phyloP scores from a whole-genome alignment of 2,113 vertebrate genomes.

The Catharus fuscescens region DNA sequence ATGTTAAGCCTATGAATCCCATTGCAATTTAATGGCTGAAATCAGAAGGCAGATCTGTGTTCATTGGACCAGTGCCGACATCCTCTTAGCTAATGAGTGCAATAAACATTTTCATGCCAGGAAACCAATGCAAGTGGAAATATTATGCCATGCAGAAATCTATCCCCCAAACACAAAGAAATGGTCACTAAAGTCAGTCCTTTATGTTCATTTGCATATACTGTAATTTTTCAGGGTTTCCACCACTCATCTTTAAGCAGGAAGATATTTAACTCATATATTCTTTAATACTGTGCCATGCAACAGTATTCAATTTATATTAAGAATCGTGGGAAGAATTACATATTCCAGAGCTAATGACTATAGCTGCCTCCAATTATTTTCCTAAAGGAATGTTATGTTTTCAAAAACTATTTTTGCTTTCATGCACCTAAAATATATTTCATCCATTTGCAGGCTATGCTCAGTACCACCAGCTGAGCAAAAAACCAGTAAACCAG shows the following conservation, averaged over 20 bases:
- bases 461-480: conserved; percentile 4
- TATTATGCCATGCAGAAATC: conserved; percentile 87
- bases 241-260: conserved; percentile 23
- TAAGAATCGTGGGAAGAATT: conserved; percentile 52
- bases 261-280: conserved; percentile 22
- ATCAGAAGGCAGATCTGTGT: conserved; percentile 88
- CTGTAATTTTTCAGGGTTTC: conserved; percentile 54
- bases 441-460: conserved; percentile 4
- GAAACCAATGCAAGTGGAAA: conserved; percentile 88
- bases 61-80: conserved; percentile 95
- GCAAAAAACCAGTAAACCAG: neutral
- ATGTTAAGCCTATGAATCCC: conserved; percentile 84
- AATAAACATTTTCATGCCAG: conserved; percentile 98
- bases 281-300: conserved; percentile 24
- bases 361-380: conserved; percentile 59
- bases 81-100: conserved; percentile 96
- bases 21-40: conserved; percentile 86
- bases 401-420: conserved; percentile 42
- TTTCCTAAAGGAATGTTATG: conserved; percentile 63
- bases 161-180: conserved; percentile 85
- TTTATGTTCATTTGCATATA: conserved; percentile 66
- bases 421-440: conserved; percentile 5
- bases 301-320: conserved; percentile 38
- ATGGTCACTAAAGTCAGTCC: conserved; percentile 71
- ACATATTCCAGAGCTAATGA: conserved; percentile 58